Base-by-base conservation (phyloP, 1,140 invertebrate genomes). In the Drosophila mojavensis region DNA sequence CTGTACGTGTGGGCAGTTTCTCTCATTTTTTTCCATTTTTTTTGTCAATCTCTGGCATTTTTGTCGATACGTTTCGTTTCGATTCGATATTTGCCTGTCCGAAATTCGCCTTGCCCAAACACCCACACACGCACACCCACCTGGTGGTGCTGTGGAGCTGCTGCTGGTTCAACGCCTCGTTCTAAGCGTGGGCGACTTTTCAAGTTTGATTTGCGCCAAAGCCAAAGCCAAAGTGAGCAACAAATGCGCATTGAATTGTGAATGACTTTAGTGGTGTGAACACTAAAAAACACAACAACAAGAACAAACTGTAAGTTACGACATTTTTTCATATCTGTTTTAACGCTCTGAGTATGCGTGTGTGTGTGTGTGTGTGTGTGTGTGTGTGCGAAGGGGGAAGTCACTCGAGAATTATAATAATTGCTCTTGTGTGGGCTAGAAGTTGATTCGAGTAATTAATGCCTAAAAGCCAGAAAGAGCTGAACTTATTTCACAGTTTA, bases 181-280 rank as follows among this genome's bases (percentile, higher is more conserved):
- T 89, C 85, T 89, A 70, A 68, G 63, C 71, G 84, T 89, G 84
- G 84, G 84, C 83, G 81, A 51, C 41, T 64, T 53, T 83, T 89
- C 84, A 89, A 89, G 84, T 89, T 89, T 88, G 80, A 89, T 84
- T 89, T 80, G 77, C 81, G 69, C 81, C 81, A 74, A 80, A 82
- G 72, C 67, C 36, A 39, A 39, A 39, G 36, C 36, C 36, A 39
- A 39, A 39, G 10, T 39, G 20, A 76, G 59, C 67, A 41, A 73
- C 80, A 79, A 83, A 76, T 85, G 81, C 74, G 60, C 81, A 85
- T 85, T 78, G 82, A 79, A 77, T 84, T 88, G 61, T 80, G 76
- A 79, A 86, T 83, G 73, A 80, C 74, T 79, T 59, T 74, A n/a
- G 24, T 45, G 50, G 58, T 69, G 56, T 56, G 36, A 56, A 48